phyloP scores from a whole-genome alignment of 2,797 vertebrate genomes.

The Spinus olivaceus region DNA sequence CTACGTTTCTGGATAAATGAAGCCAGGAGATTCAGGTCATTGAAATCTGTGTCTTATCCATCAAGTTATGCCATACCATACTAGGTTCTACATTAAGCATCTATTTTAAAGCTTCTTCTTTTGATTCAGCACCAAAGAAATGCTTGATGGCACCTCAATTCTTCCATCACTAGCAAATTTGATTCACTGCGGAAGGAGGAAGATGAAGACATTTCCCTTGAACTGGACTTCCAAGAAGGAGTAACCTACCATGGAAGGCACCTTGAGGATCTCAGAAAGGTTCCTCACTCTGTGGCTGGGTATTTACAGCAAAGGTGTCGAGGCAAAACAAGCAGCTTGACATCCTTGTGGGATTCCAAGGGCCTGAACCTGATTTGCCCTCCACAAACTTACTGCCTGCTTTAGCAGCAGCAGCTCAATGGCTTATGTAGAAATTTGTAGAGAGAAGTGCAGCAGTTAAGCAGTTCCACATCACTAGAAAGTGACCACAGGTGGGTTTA shows the following conservation, averaged over 20 bases:
- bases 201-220: not conserved
- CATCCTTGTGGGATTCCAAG: not conserved
- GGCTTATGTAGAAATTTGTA: not conserved
- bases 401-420: not conserved
- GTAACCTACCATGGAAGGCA: not conserved
- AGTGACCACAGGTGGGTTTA: not conserved
- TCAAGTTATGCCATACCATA: not conserved
- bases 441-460: not conserved
- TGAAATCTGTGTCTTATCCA: not conserved
- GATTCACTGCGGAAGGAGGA: not conserved
- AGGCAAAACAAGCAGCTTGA: not conserved
- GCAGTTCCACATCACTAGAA: not conserved
- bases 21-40: not conserved
- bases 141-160: not conserved
- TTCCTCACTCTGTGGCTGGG: not conserved
- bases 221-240: not conserved
- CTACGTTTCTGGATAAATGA: not conserved
- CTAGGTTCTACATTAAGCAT: not conserved
- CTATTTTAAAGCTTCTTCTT: not conserved
- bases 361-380: not conserved
- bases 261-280: not conserved
- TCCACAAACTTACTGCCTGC: not conserved
- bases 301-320: not conserved
- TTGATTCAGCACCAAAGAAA: not conserved
- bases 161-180: not conserved